phyloP scores from a whole-genome alignment of 2,113 vertebrate species.

The Hippoglossus stenolepis region DNA sequence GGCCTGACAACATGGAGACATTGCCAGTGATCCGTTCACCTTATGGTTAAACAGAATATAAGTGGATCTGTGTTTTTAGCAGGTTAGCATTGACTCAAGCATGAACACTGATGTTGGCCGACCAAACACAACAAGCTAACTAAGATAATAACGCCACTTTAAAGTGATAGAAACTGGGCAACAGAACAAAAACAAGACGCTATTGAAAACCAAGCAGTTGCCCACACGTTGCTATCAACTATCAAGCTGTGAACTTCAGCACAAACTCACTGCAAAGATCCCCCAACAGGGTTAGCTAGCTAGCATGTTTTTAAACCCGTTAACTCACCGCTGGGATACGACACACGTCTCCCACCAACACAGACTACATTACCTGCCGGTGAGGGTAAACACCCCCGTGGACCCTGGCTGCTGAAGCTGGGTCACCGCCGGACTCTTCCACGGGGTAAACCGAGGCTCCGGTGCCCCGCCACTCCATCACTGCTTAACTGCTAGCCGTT shows the following conservation, averaged over 20 bases:
- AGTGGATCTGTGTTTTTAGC: not conserved
- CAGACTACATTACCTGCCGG: conserved; percentile 57
- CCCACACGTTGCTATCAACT: not conserved
- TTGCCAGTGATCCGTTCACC: not conserved
- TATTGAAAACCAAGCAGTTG: no score
- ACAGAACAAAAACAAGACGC: not conserved
- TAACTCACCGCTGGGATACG: not conserved
- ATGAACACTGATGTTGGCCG: not conserved
- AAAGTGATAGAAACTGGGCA: not conserved
- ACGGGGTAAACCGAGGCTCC: conserved; percentile 29
- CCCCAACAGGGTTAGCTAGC: conserved; percentile 16
- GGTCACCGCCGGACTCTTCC: conserved; percentile 46
- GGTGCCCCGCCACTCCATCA: conserved; percentile 80
- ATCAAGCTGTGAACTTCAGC: not conserved
- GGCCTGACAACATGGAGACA: not conserved
- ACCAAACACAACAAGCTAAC: not conserved
- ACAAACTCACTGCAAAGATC: not conserved
- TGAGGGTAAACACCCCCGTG: conserved; percentile 12
- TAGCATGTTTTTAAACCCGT: conserved; percentile 4
- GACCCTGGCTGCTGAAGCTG: conserved; percentile 5
- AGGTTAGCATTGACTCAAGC: not conserved
- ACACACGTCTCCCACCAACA: not conserved
- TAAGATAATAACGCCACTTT: no score
- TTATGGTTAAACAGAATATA: not conserved
- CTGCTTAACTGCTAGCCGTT: conserved; percentile 38